Conservation (phyloP, 2,113 vertebrate genomes). For the Ibidorhyncha struthersii region DNA sequence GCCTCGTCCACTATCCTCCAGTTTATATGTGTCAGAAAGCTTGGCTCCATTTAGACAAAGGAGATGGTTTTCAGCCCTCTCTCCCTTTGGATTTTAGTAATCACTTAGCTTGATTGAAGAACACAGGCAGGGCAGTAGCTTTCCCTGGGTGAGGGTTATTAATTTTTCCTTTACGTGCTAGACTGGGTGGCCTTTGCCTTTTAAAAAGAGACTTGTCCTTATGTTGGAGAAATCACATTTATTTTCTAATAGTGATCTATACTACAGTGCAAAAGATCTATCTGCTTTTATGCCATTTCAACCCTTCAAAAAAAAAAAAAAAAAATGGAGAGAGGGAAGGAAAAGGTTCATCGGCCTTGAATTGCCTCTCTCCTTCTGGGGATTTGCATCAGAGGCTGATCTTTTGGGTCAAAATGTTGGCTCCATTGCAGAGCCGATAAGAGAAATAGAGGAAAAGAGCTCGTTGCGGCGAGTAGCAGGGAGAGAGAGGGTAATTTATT, state of each 20-base stretch:
- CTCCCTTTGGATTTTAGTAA: neutral
- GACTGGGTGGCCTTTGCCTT: neutral
- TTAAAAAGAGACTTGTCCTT: neutral
- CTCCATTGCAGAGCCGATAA: neutral
- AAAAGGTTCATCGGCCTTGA: neutral
- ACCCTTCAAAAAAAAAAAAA: neutral
- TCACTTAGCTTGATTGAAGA: neutral
- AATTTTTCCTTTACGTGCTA: neutral
- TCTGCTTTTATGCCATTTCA: neutral
- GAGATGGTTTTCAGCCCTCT: neutral
- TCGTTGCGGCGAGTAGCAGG: neutral
- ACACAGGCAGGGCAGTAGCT: neutral
- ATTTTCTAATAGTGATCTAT: neutral
- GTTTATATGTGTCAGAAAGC: neutral
- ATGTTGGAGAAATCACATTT: neutral
- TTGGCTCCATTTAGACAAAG: neutral
- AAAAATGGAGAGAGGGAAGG: neutral
- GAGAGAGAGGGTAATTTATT: neutral
- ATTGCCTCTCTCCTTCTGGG: neutral
- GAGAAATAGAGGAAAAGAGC: neutral
- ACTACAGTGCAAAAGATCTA: neutral
- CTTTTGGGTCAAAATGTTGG: constrained; percentile 4
- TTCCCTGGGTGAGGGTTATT: neutral
- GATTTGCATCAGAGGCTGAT: neutral
- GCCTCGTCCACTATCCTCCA: neutral